Evolutionary conservation across 2,113 vertebrate genomes (phyloP).

Genomic region (Marmota monax): DNA sequence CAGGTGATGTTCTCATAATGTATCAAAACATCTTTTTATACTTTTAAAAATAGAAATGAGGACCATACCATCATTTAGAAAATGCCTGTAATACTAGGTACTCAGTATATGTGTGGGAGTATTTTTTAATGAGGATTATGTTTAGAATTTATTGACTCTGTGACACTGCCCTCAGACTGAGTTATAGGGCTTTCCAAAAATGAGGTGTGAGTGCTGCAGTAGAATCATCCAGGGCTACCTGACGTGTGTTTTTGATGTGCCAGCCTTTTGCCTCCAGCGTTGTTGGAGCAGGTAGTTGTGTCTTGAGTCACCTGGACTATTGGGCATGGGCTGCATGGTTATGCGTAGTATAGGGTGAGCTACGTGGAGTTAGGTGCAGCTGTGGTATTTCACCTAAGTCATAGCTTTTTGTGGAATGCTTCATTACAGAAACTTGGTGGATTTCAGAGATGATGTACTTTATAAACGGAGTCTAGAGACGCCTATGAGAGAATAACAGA

Average conservation of each 20-base stretch:
- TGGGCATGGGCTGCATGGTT: neutral
- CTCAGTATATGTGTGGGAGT: neutral
- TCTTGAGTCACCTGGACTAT: neutral
- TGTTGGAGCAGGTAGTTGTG: neutral
- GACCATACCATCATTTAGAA: neutral
- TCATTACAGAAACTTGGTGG: neutral
- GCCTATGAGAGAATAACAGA: neutral
- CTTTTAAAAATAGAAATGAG: neutral
- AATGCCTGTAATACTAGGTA: neutral
- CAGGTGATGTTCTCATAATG: neutral
- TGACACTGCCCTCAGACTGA: neutral
- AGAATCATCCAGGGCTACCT: neutral
- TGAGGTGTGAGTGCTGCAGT: neutral
- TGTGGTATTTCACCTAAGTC: neutral
- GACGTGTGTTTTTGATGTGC: neutral
- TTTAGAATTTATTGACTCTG: neutral
- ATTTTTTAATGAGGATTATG: neutral
- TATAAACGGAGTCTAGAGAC: neutral
- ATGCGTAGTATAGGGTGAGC: neutral
- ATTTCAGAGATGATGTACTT: neutral
- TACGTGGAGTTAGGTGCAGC: neutral
- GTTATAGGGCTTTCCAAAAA: neutral
- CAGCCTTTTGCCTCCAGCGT: neutral
- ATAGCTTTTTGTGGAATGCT: slow-evolving; percentile 7
- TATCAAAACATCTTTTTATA: neutral